These are phyloP conservation scores for Allygus modestus DNA, from an alignment of 2,888 invertebrate genomes.

Conservation along the genomic window DNA sequence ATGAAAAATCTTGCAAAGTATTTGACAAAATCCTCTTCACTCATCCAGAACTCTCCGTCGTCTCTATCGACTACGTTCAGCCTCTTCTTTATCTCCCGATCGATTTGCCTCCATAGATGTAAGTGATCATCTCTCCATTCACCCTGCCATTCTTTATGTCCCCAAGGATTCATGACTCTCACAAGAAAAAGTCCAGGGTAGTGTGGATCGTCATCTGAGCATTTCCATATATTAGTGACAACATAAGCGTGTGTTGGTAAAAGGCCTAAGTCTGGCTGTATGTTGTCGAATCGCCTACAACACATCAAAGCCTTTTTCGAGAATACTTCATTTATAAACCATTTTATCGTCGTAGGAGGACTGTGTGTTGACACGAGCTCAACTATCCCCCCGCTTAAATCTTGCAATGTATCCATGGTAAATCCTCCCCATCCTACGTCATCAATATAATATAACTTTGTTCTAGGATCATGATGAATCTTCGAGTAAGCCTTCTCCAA, in stretches of 20 bases:
- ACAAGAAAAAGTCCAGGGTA: background rate
- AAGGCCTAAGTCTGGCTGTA: background rate
- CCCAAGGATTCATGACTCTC: background rate
- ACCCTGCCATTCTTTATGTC: background rate
- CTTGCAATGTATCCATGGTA: background rate
- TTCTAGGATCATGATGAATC: too few relatives aligned
- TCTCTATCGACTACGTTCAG: too few relatives aligned
- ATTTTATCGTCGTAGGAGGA: background rate
- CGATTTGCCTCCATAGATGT: background rate
- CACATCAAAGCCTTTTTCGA: background rate
- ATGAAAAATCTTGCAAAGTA: background rate
- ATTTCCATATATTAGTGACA: background rate
- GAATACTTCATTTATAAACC: background rate
- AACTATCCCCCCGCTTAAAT: background rate
- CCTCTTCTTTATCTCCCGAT: background rate
- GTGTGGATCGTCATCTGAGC: background rate
- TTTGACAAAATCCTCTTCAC: background rate
- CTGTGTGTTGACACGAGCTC: background rate
- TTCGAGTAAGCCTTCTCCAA: background rate
- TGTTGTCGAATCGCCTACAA: background rate
- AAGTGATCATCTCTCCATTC: background rate
- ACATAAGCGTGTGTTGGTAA: background rate
- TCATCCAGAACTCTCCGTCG: slow-evolving; percentile 3
- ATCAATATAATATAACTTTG: too few relatives aligned
- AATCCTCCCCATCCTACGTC: background rate